Evolutionary conservation across 1,140 invertebrate genomes (phyloP), one percentile per base, ranked within the genome.

Genomic region (Drosophila willistoni): DNA sequence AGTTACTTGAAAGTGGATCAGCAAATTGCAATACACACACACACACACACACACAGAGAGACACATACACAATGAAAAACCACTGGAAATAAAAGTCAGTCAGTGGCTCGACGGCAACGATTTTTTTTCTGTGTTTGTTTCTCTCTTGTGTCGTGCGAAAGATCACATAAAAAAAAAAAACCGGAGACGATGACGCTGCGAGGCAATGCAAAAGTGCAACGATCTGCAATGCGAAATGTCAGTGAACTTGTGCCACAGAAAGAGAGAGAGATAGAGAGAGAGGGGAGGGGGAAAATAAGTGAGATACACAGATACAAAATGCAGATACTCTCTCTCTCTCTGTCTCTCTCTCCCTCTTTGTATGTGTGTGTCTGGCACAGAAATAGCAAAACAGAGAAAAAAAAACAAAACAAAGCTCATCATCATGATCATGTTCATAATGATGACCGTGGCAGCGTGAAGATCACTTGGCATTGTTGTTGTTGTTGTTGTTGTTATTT

Each of bases 141-240:
- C 25, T 62, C 42, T 62, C 19, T 39, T 62, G 60, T 68, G 72
- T 65, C 73, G 73, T 77, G 73, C 60, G 55, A 55, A 44, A 71
- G 74, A 77, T 77, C 73, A 59, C 33, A 56, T 29, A 13, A 59
- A 51, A 51, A 51, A 51, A 47, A 36, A 59, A 51, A 51, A 51
- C 44, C 17, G 44, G 44, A 51, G 44, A 51, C 44, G 44, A 19
- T 51, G 44, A 44, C 57, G 57, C 47, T 19, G 7, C 44, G 44
- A 51, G 17, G 17, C 80, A 56, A 68, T 63, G 81, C 85, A 81
- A 90, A 84, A 89, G 84, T 87, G 84, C 84, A 90, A 89, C 77
- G 84, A 77, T 80, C 84, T 75, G 85, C 85, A 85, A 66, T 81
- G 80, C 77, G 44, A 83, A 90, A 90, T 87, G 84, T 89, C 84